Conservation (phyloP, 2,113 vertebrate genomes). For the Physeter macrocephalus region DNA sequence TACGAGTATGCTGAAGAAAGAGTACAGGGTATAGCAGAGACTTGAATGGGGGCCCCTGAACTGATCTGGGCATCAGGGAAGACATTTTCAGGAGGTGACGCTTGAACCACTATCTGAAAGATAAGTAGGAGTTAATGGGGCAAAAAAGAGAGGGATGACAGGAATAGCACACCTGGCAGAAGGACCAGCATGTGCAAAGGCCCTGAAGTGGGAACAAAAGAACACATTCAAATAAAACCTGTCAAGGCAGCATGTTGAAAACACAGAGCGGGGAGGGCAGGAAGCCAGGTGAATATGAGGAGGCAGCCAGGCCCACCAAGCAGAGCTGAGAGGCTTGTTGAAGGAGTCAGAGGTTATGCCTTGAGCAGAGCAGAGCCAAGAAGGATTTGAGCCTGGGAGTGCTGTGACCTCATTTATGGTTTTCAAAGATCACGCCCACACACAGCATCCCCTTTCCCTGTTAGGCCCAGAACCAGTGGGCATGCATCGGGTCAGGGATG, state of each 20-base stretch:
- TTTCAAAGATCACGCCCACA: not conserved
- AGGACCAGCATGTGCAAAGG: not conserved
- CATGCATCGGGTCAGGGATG: not conserved
- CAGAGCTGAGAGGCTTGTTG: fast-evolving
- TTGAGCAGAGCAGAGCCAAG: not conserved
- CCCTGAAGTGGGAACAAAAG: not conserved
- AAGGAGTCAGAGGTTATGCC: not conserved
- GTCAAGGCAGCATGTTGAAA: not conserved
- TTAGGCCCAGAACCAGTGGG: not conserved
- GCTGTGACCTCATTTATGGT: not conserved
- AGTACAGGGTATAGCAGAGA: not conserved
- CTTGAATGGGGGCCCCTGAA: not conserved
- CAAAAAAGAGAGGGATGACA: not conserved
- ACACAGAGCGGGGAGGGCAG: not conserved
- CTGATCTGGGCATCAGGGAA: not conserved
- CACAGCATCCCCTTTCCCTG: not conserved
- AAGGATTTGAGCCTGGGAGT: not conserved
- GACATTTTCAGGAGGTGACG: not conserved
- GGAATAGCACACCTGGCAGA: not conserved
- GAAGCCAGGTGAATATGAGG: not conserved
- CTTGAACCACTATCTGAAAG: not conserved
- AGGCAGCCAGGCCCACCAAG: not conserved
- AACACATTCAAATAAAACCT: not conserved
- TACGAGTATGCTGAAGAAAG: not conserved
- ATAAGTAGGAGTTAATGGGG: not conserved